Conservation (phyloP, 1,140 invertebrate species). For the Aphidius ervi region DNA sequence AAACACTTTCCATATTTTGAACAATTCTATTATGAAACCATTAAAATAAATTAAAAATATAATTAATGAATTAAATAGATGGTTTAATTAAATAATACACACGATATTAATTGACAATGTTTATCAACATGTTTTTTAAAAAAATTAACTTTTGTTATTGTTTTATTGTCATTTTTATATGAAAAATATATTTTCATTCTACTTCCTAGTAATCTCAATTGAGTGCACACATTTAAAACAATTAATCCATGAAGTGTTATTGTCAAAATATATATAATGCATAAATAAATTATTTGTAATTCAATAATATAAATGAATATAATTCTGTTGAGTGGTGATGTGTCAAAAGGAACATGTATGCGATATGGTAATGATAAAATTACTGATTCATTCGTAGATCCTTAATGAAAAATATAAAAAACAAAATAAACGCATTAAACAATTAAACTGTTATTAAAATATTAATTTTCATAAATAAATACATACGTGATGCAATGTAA, state of each 20-base stretch:
- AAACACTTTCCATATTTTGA: background rate
- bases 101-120: too few relatives aligned
- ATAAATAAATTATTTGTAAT: background rate
- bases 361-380: background rate
- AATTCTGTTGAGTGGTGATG: background rate
- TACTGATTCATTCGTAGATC: background rate
- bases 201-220: background rate
- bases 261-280: background rate
- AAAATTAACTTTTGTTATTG: too few relatives aligned
- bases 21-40: background rate
- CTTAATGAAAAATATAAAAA: too few relatives aligned
- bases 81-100: background rate
- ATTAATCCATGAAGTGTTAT: background rate
- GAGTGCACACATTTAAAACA: background rate
- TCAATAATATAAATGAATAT: background rate
- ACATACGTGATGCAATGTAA: too few relatives aligned
- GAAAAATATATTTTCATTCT: background rate
- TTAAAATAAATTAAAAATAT: background rate
- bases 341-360: background rate
- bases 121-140: too few relatives aligned
- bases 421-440: too few relatives aligned
- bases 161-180: too few relatives aligned
- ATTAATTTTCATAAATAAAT: too few relatives aligned
- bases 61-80: background rate
- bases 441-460: too few relatives aligned